These are phyloP conservation scores for Drosophila santomea DNA, from an alignment of 1,140 invertebrate species.

Conservation along the genomic window DNA sequence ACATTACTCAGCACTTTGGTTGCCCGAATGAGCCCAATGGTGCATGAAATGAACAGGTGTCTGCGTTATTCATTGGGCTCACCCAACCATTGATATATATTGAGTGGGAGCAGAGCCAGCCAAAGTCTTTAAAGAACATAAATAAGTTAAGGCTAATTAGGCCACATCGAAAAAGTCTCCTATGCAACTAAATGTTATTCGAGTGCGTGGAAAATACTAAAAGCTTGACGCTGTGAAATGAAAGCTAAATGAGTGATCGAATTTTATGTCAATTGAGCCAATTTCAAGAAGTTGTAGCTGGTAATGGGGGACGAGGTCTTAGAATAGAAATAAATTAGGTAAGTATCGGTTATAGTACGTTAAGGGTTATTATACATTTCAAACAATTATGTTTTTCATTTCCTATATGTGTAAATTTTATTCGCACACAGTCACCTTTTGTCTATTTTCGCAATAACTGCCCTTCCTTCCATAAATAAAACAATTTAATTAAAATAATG, in stretches of 20 bases:
- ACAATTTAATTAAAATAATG: not conserved
- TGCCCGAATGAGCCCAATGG: constrained; percentile 48
- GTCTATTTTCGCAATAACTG: no score
- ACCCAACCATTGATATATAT: constrained; percentile 35
- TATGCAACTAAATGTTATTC: constrained; percentile 11
- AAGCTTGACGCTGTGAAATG: constrained; percentile 28
- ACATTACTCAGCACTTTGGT: constrained; percentile 66
- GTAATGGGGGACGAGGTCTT: not conserved
- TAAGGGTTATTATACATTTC: no score
- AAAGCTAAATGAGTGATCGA: constrained; percentile 33
- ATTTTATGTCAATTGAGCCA: constrained; percentile 36
- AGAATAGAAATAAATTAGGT: not conserved
- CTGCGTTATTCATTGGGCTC: constrained; percentile 46
- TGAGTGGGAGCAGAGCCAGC: not conserved
- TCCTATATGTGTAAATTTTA: no score
- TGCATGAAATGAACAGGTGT: constrained; percentile 71
- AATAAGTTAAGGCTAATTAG: constrained; percentile 52
- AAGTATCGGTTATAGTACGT: no score
- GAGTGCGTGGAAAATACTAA: constrained; percentile 23
- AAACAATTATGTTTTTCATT: no score
- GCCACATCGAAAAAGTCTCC: constrained; percentile 13
- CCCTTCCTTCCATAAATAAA: no score
- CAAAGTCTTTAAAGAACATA: constrained; percentile 44
- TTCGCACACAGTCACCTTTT: no score
- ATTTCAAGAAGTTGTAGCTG: constrained; percentile 25